These are phyloP conservation scores for Tachyglossus aculeatus DNA, from an alignment of 2,797 vertebrate species.

Conservation along the genomic window DNA sequence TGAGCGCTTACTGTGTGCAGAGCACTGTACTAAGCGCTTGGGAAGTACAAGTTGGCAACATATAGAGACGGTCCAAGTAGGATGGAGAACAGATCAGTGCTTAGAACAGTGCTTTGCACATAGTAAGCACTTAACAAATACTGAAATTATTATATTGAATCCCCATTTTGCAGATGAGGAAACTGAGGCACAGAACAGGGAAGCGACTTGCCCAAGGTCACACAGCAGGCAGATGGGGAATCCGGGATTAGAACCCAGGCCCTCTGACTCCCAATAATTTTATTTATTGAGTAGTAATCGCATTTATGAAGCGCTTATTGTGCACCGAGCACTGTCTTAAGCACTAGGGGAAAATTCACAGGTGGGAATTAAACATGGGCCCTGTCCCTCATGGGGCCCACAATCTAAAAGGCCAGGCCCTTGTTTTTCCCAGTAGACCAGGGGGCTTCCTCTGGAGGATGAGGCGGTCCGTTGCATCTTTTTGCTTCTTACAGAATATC, in stretches of 20 bases:
- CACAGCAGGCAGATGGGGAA: neutral
- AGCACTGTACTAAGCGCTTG: no score
- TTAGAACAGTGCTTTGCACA: no score
- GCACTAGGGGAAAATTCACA: neutral
- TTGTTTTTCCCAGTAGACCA: no score
- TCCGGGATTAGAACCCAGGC: neutral
- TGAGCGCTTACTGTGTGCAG: no score
- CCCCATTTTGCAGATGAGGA: neutral
- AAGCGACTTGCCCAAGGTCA: neutral
- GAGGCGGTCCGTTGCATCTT: conserved; percentile 53
- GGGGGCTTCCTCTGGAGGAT: neutral
- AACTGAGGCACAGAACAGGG: neutral
- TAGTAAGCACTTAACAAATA: no score
- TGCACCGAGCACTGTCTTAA: neutral
- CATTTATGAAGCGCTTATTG: neutral
- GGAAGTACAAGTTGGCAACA: no score
- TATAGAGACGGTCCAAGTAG: no score
- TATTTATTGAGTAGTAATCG: neutral
- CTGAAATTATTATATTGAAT: no score
- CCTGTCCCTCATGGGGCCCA: no score
- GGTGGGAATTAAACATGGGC: no score
- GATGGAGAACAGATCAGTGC: no score
- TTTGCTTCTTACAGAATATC: conserved; percentile 77
- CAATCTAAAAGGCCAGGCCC: neutral
- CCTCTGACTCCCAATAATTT: neutral